Evolutionary conservation across 2,888 invertebrate species (phyloP).

Genomic region (Scaptomyza caliginosa): DNA sequence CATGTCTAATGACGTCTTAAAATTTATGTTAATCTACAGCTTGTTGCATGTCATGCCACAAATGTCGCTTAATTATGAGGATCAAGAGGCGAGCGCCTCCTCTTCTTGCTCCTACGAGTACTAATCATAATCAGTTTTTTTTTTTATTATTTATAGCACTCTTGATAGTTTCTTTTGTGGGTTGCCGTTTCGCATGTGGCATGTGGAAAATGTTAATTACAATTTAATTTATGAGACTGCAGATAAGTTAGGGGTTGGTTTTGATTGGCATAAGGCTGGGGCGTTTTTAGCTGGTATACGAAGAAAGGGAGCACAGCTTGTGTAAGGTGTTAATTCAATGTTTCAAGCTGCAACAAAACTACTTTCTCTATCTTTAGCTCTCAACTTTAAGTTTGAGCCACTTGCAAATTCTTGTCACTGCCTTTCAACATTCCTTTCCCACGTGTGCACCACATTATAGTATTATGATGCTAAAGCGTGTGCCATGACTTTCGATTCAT

Average conservation of each 20-base stretch:
- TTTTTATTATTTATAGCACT: conserved; percentile 66
- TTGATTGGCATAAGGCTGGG: conserved; percentile 2
- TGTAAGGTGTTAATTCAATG: conserved; percentile 11
- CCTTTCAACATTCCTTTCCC: conserved; percentile 36
- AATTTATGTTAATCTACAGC: conserved; percentile 74
- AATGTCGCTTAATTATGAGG: conserved; percentile 79
- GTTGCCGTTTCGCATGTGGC: conserved; percentile 39
- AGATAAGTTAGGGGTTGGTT: conserved; percentile 37
- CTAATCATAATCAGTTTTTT: conserved; percentile 54
- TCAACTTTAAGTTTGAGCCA: too few relatives aligned
- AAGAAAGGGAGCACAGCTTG: not conserved
- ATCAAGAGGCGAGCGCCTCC: conserved; percentile 47
- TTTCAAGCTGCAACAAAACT: too few relatives aligned
- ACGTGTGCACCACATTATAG: conserved; percentile 19
- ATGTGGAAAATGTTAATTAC: conserved; percentile 72
- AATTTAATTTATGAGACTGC: conserved; percentile 67
- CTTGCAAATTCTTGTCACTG: too few relatives aligned
- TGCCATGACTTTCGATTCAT: conserved; percentile 59
- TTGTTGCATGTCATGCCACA: conserved; percentile 76
- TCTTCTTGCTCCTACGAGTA: conserved; percentile 18
- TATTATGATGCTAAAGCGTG: conserved; percentile 69
- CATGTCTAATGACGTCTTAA: conserved; percentile 49
- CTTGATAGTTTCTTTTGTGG: conserved; percentile 45
- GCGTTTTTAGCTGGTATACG: not conserved
- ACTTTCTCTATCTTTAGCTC: too few relatives aligned